Conservation (phyloP, 1,140 invertebrate species). For the Cataglyphis hispanica region DNA sequence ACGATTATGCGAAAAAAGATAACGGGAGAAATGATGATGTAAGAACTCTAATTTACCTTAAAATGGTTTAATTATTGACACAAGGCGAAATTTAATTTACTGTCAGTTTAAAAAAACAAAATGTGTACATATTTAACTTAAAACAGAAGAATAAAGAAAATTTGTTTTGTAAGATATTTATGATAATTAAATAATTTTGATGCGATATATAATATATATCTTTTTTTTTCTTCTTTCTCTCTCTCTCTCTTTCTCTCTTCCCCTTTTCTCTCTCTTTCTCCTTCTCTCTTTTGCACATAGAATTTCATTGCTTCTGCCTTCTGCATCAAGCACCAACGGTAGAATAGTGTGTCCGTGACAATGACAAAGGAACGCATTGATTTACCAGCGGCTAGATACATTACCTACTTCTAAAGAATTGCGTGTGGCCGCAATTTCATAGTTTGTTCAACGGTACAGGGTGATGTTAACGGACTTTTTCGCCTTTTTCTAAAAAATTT, state of each 20-base stretch:
- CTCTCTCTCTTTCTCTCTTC: neutral
- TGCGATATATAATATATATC: too few species aligned
- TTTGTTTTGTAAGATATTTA: neutral
- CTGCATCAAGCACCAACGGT: conserved; percentile 34
- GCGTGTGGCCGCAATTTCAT: conserved; percentile 43
- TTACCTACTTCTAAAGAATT: conserved; percentile 52
- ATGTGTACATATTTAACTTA: neutral
- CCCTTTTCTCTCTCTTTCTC: neutral
- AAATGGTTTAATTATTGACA: neutral
- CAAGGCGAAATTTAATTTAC: neutral
- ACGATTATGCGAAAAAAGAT: neutral
- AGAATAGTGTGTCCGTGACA: conserved; percentile 53
- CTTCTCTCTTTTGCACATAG: neutral
- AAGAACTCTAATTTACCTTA: neutral
- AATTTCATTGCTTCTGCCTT: conserved; percentile 31
- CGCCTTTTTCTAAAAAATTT: neutral
- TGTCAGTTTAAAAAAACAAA: neutral
- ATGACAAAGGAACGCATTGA: conserved; percentile 54
- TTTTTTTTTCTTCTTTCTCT: neutral
- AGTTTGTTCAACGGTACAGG: conserved; percentile 7
- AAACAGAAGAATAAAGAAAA: neutral
- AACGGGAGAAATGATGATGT: neutral
- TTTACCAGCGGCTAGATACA: conserved; percentile 49
- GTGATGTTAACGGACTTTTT: neutral
- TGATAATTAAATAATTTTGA: neutral